Evolutionary conservation across 2,888 invertebrate species (phyloP), one percentile per base, ranked within the genome.

Genomic region (Achlya flavicornis): DNA sequence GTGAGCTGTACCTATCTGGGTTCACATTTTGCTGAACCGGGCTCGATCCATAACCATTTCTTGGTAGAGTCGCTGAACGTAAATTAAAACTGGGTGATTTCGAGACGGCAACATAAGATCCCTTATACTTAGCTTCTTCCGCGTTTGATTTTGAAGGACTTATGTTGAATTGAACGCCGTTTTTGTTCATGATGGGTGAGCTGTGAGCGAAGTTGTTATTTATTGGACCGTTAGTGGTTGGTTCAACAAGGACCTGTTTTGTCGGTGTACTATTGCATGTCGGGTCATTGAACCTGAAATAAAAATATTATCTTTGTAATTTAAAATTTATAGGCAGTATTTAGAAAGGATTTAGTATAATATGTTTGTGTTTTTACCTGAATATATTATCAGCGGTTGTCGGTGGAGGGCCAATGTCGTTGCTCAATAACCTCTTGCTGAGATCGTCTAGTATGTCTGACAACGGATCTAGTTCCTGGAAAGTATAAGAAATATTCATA

Each of bases 1-100:
- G 91, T 63, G 94, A 89, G 81, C 95, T 90, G 84, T 94, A 93
- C 73, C 94, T 78, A 70, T 94, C 92, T 2, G 93, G 92, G 70
- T 94, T 93, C 1, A 93, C 91, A 64, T 90, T 91, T 67, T 87
- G 92, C 68, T 81, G 90, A 67, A 84, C 86, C 11, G 86, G 88
- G 67, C 83, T 90, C 7, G 91, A 87, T 0, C 88, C 89, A 72
- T 93, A 96, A 41, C 95, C 95, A 75, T 96, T 96, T 66, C 97
- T 94, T 0, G 97, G 97, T 61, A 97, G 85, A 1, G 97, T 97
- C 32, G 96, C 96, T 0, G 97, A 96, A 57, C 96, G 87, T 53
- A 92, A 77, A 64, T 92, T 91, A 76, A 94, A 92, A 72, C 90
- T 94, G 60, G 94, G 94, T 5, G 94, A 94, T 76, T 94, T 94